Conservation (phyloP, 2,113 vertebrate species). For the Ondatra zibethicus region DNA sequence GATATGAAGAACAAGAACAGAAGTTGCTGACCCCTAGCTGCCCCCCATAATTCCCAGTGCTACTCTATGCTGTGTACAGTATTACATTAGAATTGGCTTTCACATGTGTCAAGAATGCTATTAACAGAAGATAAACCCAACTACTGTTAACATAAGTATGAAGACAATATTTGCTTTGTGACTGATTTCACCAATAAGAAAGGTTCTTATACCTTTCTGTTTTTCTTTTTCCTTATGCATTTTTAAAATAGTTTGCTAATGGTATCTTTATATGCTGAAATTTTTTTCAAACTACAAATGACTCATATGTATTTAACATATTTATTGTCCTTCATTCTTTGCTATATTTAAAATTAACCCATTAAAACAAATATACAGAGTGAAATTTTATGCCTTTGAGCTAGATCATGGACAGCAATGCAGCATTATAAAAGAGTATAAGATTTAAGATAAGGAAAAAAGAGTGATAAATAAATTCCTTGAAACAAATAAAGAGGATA, state of each 20-base stretch:
- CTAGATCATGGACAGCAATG: neutral
- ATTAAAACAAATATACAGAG: neutral
- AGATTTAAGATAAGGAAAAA: neutral
- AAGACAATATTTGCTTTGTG: neutral
- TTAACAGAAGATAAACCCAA: neutral
- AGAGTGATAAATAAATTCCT: neutral
- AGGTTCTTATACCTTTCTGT: neutral
- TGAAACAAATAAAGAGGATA: neutral
- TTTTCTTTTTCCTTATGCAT: neutral
- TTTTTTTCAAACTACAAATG: neutral
- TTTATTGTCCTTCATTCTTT: neutral
- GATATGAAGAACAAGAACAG: neutral
- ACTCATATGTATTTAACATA: neutral
- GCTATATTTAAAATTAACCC: neutral
- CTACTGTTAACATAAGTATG: neutral
- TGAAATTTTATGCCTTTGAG: neutral
- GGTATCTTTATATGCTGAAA: neutral
- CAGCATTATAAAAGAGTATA: neutral
- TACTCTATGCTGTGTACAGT: neutral
- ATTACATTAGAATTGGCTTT: neutral
- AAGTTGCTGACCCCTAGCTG: neutral
- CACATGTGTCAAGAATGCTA: neutral
- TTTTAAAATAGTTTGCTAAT: neutral
- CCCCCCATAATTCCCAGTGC: rapidly evolving
- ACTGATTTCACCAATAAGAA: neutral